Evolutionary conservation across 2,113 vertebrate species (phyloP).

Genomic region (Cochlearius cochlearius): DNA sequence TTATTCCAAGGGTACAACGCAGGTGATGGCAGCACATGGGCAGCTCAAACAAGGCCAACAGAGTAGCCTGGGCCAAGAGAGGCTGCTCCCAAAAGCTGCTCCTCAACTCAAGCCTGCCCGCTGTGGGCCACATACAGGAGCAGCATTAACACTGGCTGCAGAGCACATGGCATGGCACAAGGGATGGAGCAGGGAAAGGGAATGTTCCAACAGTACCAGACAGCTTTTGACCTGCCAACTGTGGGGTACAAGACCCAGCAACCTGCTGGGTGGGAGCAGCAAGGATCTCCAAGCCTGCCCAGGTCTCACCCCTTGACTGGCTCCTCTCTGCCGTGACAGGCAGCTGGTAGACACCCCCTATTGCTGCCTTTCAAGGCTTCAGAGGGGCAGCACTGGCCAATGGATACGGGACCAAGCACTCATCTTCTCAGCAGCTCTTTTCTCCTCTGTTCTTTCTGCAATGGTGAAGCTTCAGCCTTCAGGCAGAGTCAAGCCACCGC

Average conservation of each 20-base stretch:
- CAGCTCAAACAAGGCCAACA: background rate
- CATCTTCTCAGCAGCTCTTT: background rate
- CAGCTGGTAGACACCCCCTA: background rate
- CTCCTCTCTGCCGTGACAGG: background rate
- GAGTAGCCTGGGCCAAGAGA: background rate
- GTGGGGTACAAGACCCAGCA: background rate
- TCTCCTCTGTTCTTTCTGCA: background rate
- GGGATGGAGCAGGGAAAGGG: background rate
- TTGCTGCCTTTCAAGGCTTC: background rate
- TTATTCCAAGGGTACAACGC: background rate
- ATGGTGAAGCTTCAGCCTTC: background rate
- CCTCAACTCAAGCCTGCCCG: background rate
- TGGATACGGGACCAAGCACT: background rate
- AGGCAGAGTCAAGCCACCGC: background rate
- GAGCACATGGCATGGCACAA: accelerated
- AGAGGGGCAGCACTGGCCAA: background rate
- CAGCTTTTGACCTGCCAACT: background rate
- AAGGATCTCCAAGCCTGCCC: background rate
- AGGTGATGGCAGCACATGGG: background rate
- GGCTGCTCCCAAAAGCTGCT: background rate
- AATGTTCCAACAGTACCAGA: background rate
- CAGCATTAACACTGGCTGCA: background rate
- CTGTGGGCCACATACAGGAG: accelerated
- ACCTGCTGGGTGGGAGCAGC: background rate
- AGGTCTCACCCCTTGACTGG: background rate